Conservation (phyloP, 2,113 vertebrate genomes). For the Forbesichthys agassizii region DNA sequence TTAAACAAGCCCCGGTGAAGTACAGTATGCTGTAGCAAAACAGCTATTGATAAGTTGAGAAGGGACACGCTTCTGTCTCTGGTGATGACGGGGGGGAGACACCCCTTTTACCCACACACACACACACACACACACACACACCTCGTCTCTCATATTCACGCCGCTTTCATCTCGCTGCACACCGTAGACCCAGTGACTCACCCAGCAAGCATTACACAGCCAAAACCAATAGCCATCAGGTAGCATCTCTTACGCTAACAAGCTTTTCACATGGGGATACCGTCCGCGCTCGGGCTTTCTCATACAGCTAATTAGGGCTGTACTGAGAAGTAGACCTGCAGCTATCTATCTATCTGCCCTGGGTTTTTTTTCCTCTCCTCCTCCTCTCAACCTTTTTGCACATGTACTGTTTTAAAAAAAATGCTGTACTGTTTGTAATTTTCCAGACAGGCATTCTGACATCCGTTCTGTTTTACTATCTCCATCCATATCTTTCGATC, state of each 20-base stretch:
- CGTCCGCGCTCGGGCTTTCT: conserved; percentile 62
- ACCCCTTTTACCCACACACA: conserved; percentile 5
- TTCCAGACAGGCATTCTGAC: background rate
- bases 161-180: conserved; percentile 63
- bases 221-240: conserved; percentile 75
- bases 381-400: conserved; percentile 36
- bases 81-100: conserved; percentile 25
- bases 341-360: conserved; percentile 62
- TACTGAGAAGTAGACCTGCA: conserved; percentile 63
- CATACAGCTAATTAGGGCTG: conserved; percentile 66
- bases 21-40: conserved; percentile 36
- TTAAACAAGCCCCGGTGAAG: conserved; percentile 41
- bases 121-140: conserved; percentile 9
- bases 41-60: conserved; percentile 47
- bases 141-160: conserved; percentile 53
- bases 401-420: background rate
- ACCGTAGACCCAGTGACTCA: conserved; percentile 64
- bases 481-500: conserved; percentile 40
- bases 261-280: conserved; percentile 72
- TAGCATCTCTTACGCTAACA: conserved; percentile 76
- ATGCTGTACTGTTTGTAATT: background rate
- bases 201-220: conserved; percentile 59
- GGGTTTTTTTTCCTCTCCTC: conserved; percentile 20
- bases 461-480: conserved; percentile 33
- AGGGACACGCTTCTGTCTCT: conserved; percentile 47